Percentiles rank a stretch among this genome's conserved stretches.
Conservation (phyloP, 2,888 invertebrate genomes). For the Polydrusus pterygomalis region DNA sequence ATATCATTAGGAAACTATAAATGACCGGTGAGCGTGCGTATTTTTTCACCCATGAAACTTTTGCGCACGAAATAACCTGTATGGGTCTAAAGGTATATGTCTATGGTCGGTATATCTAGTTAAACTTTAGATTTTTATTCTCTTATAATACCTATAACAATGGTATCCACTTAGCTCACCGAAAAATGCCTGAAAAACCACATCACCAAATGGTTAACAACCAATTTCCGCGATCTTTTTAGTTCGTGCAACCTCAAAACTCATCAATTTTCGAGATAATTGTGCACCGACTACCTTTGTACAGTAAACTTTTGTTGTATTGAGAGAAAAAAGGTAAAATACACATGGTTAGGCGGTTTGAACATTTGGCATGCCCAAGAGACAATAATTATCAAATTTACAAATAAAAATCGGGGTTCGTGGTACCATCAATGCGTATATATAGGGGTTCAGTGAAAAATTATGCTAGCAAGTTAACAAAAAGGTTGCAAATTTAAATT, state of each 20-base stretch:
- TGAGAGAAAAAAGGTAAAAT: constrained; percentile 1
- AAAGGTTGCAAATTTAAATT: too few species aligned
- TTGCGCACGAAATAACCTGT: too few species aligned
- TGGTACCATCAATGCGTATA: too few species aligned
- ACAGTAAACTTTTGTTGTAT: constrained; percentile 11
- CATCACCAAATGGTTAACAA: constrained; percentile 27
- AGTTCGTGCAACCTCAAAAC: constrained; percentile 32
- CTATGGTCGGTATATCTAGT: background rate
- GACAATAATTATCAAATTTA: constrained; percentile 27
- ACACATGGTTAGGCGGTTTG: constrained; percentile 19
- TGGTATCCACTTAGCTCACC: background rate
- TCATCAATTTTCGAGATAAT: constrained; percentile 40
- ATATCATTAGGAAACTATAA: too few species aligned
- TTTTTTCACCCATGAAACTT: too few species aligned
- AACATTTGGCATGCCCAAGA: constrained; percentile 6
- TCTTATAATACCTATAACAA: too few species aligned
- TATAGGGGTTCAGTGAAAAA: too few species aligned
- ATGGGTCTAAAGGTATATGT: too few species aligned
- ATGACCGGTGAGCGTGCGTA: too few species aligned
- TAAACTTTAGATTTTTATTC: too few species aligned
- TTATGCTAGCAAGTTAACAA: too few species aligned
- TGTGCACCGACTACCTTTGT: constrained; percentile 2
- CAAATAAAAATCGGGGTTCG: constrained; percentile 13
- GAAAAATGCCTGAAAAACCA: background rate
- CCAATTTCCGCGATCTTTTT: constrained; percentile 37